Evolutionary conservation across 2,797 vertebrate species (phyloP), one percentile per base, ranked within the genome.

Genomic region (Acanthis flammea): DNA sequence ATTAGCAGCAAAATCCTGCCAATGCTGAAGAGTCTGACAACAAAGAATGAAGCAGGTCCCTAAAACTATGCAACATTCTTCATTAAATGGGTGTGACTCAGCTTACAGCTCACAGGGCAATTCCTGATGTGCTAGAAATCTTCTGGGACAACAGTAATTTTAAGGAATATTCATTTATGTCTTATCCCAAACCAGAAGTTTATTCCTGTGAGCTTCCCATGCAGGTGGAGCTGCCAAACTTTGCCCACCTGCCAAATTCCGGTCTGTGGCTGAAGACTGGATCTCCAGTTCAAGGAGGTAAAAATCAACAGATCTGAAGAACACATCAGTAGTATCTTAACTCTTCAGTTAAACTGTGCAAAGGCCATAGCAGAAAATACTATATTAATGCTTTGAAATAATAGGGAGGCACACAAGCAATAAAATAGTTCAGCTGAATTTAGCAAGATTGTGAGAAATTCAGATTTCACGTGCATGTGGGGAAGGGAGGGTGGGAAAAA

Each of bases 1-100:
- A 48, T 72, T 58, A 58, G 35, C 51, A 81, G 63, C 54, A 71
- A 71, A 88, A 61, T 33, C 37, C 76, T 94, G 61, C 31, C 50
- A 71, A 12, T 1, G 0, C 7, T 33, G 27, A 58, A 39, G 41
- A 57, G 37, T 77, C 12, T 84, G 53, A 57, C 45, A 86, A 67
- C 1, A 1, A 74, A 73, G 65, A 74, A 70, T 51, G 13, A 85
- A 76, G 33, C 42, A 77, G n/a, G 17, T 61, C 50, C 24, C 42
- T 50, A 47, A 62, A 84, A 31, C 10, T 21, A 33, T 0, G 0
- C 47, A 73, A 39, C 4, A 1, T 66, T 79, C 67, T 70, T 44
- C 24, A 39, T 47, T 21, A 45, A 77, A 23, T 3, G 15, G 22
- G 13, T 48, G 8, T 73, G 78, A 76, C 19, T 61, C 62, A 55